A percentile compares a stretch with the other conserved stretches of the same genome.
Evolutionary conservation across 1,140 invertebrate species (phyloP).

Genomic region (Lepidurus packardi): DNA sequence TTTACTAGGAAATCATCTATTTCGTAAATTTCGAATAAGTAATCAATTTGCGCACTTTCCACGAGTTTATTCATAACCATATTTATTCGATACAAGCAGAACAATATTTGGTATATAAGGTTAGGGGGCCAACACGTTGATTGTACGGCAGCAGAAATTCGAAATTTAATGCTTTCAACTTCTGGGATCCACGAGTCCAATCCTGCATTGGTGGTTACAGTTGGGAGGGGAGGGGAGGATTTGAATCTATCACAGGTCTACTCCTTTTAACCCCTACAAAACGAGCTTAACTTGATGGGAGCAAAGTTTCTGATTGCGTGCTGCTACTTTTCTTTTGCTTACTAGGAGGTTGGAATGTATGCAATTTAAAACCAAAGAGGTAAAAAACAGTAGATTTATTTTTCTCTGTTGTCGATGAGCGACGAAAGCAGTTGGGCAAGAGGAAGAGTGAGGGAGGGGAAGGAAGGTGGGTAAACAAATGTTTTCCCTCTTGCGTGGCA

Average conservation of each 20-base stretch:
- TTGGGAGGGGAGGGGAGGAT: background rate
- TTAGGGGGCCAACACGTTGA: slow-evolving; percentile 10
- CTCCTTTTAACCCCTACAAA: background rate
- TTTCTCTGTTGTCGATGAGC: background rate
- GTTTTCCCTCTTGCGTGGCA: background rate
- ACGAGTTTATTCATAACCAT: background rate
- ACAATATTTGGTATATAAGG: background rate
- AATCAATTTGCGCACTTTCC: background rate
- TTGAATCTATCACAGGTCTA: slow-evolving; percentile 11
- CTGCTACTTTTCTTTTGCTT: background rate
- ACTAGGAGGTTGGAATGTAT: background rate
- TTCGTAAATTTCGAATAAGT: background rate
- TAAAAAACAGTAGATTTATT: background rate
- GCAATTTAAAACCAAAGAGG: background rate
- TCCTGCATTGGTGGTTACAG: background rate
- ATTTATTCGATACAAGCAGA: background rate
- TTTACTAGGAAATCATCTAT: no score
- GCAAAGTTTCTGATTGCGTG: background rate
- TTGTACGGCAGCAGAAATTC: background rate
- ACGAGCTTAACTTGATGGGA: background rate
- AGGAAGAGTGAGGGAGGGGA: background rate
- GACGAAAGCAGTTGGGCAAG: background rate
- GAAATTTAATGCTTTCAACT: background rate
- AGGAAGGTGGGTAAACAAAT: background rate
- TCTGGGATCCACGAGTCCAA: background rate